Evolutionary conservation across 2,113 vertebrate species (phyloP).

Genomic region (Saguinus midas): DNA sequence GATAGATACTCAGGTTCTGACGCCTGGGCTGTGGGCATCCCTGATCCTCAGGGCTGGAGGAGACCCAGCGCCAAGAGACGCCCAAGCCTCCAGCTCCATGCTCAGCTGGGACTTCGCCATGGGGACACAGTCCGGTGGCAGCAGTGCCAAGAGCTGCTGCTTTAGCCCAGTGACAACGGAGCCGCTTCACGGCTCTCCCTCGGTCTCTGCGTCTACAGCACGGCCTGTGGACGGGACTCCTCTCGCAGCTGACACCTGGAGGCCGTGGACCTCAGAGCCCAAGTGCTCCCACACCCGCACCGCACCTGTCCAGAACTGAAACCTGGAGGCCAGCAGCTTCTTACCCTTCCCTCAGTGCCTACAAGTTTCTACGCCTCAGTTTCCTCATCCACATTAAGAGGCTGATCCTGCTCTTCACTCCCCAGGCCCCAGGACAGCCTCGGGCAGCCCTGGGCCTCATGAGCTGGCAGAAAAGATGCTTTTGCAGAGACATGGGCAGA

Average conservation of each 20-base stretch:
- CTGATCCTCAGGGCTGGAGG: background rate
- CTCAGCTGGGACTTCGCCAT: too few species aligned
- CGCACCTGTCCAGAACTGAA: rapidly evolving
- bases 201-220: background rate
- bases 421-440: background rate
- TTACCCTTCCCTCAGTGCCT: rapidly evolving
- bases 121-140: too few species aligned
- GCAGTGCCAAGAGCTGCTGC: background rate
- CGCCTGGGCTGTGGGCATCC: rapidly evolving
- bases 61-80: background rate
- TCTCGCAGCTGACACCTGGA: background rate
- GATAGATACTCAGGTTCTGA: background rate
- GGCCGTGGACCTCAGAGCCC: too few species aligned
- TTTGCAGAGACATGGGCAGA: too few species aligned
- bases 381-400: background rate
- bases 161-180: background rate
- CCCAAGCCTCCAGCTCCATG: too few species aligned
- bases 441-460: background rate
- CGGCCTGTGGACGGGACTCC: too few species aligned
- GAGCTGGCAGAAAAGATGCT: background rate
- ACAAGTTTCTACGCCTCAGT: background rate
- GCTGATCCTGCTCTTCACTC: background rate
- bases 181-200: background rate
- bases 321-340: rapidly evolving
- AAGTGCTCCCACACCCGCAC: rapidly evolving